Conservation (phyloP, 1,140 invertebrate genomes). For the Bombus superbus region DNA sequence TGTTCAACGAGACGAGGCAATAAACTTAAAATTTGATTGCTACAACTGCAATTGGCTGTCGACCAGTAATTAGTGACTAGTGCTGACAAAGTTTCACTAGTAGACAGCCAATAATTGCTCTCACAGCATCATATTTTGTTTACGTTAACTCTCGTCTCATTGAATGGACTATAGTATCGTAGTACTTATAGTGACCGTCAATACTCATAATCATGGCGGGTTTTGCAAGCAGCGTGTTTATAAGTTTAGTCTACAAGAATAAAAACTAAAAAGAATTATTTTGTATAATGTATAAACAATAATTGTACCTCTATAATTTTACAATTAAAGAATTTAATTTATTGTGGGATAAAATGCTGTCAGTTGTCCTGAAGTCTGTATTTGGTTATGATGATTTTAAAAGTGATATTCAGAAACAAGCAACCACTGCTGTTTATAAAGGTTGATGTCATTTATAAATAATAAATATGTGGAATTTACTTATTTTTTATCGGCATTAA, state of each 20-base stretch:
- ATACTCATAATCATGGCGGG: not conserved
- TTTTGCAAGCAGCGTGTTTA: not conserved
- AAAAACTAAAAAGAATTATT: not conserved
- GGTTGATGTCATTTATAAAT: conserved; percentile 63
- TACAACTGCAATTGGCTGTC: no score
- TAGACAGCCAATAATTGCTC: no score
- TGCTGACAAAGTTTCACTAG: no score
- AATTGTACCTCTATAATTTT: not conserved
- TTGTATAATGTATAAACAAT: not conserved
- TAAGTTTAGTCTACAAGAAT: not conserved
- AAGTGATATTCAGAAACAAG: conserved; percentile 80
- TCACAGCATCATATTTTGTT: no score
- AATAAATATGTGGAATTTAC: conserved; percentile 1
- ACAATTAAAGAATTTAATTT: not conserved
- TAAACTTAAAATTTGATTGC: no score
- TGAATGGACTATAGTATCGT: not conserved
- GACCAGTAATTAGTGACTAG: no score
- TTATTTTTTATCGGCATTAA: conserved; percentile 16
- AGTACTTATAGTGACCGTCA: not conserved
- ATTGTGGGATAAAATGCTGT: conserved; percentile 56
- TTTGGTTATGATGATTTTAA: conserved; percentile 82
- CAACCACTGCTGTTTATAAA: conserved; percentile 78
- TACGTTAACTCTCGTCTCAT: no score
- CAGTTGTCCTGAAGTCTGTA: conserved; percentile 72
- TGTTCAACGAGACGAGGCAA: no score